A percentile compares a stretch with the other conserved stretches of the same genome.
Evolutionary conservation across 2,113 vertebrate species (phyloP).

Genomic region (Clarias macrocephalus): DNA sequence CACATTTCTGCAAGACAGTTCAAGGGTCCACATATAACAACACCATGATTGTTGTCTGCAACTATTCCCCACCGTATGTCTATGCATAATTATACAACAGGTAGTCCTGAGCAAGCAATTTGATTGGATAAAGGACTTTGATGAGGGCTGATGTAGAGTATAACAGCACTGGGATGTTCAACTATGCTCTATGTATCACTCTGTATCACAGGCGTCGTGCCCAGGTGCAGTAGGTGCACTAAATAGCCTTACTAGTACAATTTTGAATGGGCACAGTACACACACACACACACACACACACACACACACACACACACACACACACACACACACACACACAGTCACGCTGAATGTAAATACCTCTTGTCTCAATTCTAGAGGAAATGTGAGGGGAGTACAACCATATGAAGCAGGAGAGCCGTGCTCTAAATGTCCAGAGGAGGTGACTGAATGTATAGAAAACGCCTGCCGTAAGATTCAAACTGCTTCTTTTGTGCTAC

Average conservation of each 20-base stretch:
- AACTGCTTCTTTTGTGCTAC: not conserved
- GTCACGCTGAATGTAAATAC: not conserved
- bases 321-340: too few relatives aligned
- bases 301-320: too few relatives aligned
- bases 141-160: too few relatives aligned
- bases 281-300: too few relatives aligned
- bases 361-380: constrained; percentile 40
- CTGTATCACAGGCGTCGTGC: too few relatives aligned
- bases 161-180: too few relatives aligned
- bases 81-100: not conserved
- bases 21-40: not conserved
- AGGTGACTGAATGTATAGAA: not conserved
- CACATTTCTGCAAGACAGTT: constrained; percentile 42
- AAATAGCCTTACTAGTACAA: too few relatives aligned
- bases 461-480: constrained; percentile 44
- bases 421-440: constrained; percentile 54
- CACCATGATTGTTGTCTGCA: constrained; percentile 48
- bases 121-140: too few relatives aligned
- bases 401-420: constrained; percentile 50
- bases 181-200: too few relatives aligned
- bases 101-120: not conserved
- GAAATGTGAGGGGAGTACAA: constrained; percentile 10
- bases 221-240: too few relatives aligned
- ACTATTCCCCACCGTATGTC: constrained; percentile 54
- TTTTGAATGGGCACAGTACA: too few relatives aligned